Evolutionary conservation across 2,888 invertebrate genomes (phyloP), one percentile per base, ranked within the genome.

Genomic region (Zaprionus obscuricornis): DNA sequence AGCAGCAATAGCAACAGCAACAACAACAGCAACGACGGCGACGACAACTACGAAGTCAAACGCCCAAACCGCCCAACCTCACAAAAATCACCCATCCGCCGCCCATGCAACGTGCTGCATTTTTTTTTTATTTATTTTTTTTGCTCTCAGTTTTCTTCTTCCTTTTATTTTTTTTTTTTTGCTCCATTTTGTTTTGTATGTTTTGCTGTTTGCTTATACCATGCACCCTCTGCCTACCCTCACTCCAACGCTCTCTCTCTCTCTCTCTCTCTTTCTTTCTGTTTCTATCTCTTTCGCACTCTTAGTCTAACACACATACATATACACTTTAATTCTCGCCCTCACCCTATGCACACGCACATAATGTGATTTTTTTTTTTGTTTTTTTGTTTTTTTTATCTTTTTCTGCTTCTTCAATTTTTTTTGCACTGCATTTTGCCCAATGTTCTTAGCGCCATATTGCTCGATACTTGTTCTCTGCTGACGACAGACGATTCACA

Each of bases 121-220:
- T 85, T 72, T 83, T 77, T 77, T 82, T 57, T 65, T 59, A 36
- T 46, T 45, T 46, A 58, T 18, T 33, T 14, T n/a, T 14, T 33
- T 31, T 75, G 52, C 63, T 37, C 10, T 56, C n/a, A n/a, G n/a
- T n/a, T n/a, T n/a, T 82, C 58, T 65, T 59, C 36, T 46, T 45
- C 50, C 59, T 18, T 33, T 14, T n/a, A 17, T 33, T 31, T 75
- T 50, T 64, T 37, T 13, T 56, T 76, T 85, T 76, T 85, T 85
- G 77, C 79, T 77, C 76, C 75, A 84, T 86, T 88, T 87, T 88
- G 83, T 84, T 85, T 85, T 88, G 85, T 87, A 77, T 84, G 83
- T 76, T 84, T 72, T 86, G 83, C 72, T 72, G 76, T 75, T 81
- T 71, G 69, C 77, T 77, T 68, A 46, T 70, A 37, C 54, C 56